These are phyloP conservation scores for Microcebus tavaratra DNA, from an alignment of 2,113 vertebrate species.

Conservation along the genomic window DNA sequence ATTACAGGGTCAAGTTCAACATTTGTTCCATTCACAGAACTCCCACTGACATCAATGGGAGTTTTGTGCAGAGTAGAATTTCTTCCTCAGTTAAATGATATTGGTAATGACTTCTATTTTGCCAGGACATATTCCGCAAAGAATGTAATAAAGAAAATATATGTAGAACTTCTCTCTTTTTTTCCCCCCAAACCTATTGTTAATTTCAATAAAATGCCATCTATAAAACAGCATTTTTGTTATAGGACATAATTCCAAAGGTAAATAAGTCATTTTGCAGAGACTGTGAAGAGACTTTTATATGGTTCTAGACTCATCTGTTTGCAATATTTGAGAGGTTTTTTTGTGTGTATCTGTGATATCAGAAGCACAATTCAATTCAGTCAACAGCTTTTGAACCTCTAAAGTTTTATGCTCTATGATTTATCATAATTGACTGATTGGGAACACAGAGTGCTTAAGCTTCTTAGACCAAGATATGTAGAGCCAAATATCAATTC, in stretches of 20 bases:
- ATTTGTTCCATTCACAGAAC: constrained; percentile 71
- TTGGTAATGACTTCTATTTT: constrained; percentile 57
- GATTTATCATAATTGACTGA: constrained; percentile 14
- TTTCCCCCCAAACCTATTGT: background rate
- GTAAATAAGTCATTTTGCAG: constrained; percentile 32
- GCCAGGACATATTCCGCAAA: constrained; percentile 50
- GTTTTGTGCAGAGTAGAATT: constrained; percentile 61
- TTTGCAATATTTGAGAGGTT: background rate
- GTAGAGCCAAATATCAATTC: constrained; percentile 1
- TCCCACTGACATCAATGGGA: constrained; percentile 67
- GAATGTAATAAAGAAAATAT: constrained; percentile 58
- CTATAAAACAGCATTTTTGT: constrained; percentile 44
- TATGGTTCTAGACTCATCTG: constrained; percentile 10
- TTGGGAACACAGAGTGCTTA: constrained; percentile 22
- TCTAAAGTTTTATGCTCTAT: constrained; percentile 17
- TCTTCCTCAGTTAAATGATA: constrained; percentile 51
- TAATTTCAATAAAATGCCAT: constrained; percentile 46
- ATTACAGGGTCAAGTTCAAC: constrained; percentile 72
- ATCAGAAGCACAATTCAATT: constrained; percentile 48
- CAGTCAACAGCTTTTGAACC: constrained; percentile 45
- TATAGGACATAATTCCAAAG: constrained; percentile 27
- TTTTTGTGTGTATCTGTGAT: background rate
- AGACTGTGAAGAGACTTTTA: background rate
- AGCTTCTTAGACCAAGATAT: constrained; percentile 37
- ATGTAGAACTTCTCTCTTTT: background rate